These are phyloP conservation scores for Turdus rufiventris DNA, from an alignment of 2,113 vertebrate species.

Conservation along the genomic window DNA sequence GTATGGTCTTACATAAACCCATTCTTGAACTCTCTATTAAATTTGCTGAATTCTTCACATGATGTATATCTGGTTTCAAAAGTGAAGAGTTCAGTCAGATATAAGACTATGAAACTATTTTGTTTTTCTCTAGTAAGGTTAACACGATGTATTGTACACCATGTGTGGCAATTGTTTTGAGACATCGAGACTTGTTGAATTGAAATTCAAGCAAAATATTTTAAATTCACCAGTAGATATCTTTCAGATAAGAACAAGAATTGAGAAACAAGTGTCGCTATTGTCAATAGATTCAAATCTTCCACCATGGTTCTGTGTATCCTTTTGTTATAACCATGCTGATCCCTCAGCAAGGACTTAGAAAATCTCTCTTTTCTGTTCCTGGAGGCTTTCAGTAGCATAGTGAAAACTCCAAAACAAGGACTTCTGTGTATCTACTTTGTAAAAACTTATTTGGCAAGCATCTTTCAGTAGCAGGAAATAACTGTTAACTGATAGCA, in stretches of 20 bases:
- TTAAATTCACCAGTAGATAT: background rate
- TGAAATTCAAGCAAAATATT: background rate
- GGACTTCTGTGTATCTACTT: conserved; percentile 1
- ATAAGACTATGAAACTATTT: background rate
- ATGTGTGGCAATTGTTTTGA: background rate
- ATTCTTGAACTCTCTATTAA: background rate
- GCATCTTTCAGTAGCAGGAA: conserved; percentile 48
- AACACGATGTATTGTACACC: background rate
- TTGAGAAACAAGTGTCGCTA: background rate
- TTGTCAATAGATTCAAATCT: background rate
- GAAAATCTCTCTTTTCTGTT: background rate
- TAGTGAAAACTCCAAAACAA: background rate
- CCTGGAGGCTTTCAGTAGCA: background rate
- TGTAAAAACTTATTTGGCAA: conserved; percentile 24
- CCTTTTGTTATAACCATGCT: background rate
- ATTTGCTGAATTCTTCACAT: background rate
- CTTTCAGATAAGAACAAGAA: background rate
- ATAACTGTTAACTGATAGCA: conserved; percentile 40
- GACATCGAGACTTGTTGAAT: background rate
- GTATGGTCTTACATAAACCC: background rate
- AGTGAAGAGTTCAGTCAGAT: background rate
- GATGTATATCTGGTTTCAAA: background rate
- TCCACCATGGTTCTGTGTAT: background rate
- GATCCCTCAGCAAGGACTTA: background rate
- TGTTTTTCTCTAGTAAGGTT: background rate